Evolutionary conservation across 2,888 invertebrate species (phyloP), one percentile per base, ranked within the genome.

Genomic region (Xanthia togata): DNA sequence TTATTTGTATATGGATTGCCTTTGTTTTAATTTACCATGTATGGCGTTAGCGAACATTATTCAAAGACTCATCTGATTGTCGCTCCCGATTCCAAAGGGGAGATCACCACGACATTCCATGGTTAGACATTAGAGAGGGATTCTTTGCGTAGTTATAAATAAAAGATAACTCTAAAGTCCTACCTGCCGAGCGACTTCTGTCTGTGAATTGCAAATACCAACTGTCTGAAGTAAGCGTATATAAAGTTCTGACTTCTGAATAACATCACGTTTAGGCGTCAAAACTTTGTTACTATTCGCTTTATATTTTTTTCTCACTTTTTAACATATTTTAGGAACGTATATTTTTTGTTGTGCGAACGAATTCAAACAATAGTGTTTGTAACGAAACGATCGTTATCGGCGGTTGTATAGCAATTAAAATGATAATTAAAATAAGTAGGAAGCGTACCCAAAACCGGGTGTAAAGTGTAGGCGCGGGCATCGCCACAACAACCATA

Each of bases 201-300:
- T 94, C 93, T 92, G 93, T 94, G 96, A 96, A 96, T 96, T 95
- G 95, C 96, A 96, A 96, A 96, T 96, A 94, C 89, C 89, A 89
- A 90, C 91, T 91, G 91, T 91, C 91, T 91, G 89, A 92, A 86
- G 87, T 86, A 84, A 83, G 63, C 81, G 81, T 84, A 84, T 82
- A 86, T 91, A 89, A 90, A 91, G 87, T 90, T 91, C 90, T 90
- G 90, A 89, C 89, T 90, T 88, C 83, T 90, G 92, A 93, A 90
- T 92, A 92, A 82, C 88, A 89, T 87, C 87, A 88, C 90, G 83
- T 89, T 90, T 89, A 86, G 86, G 87, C 85, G 85, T 87, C 83
- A 88, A 89, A 90, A 90, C 88, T 90, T 90, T 83, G 63, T 74
- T 79, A 83, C 78, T 79, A 81, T 76, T 65, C 72, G 47, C 69